phyloP scores from a whole-genome alignment of 1,140 invertebrate species.

The Hylaeus volcanicus region DNA sequence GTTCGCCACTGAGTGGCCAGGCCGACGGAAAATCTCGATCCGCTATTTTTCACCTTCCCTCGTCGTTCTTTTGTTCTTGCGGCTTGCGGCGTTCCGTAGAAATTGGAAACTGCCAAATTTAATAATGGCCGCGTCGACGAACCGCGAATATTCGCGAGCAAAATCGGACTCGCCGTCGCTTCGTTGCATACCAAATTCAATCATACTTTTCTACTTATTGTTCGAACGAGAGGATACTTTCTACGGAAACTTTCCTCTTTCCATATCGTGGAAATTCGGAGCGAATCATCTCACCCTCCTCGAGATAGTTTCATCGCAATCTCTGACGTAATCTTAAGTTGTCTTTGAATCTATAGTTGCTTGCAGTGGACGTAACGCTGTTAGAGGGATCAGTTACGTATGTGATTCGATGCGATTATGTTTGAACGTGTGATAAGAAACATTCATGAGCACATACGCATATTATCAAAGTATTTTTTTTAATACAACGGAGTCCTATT shows the following conservation, averaged over 20 bases:
- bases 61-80: neutral
- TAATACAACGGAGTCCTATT: no score
- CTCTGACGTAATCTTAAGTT: no score
- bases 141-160: neutral
- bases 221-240: neutral
- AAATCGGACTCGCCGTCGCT: neutral
- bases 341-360: no score
- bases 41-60: constrained; percentile 35
- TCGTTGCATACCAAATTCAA: neutral
- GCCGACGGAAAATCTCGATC: constrained; percentile 29
- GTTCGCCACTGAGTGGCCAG: constrained; percentile 21
- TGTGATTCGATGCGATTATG: no score
- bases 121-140: neutral
- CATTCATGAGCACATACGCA: no score
- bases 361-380: no score
- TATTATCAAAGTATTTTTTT: no score
- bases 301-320: no score
- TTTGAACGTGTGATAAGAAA: no score
- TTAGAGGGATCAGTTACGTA: no score
- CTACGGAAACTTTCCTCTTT: neutral
- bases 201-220: neutral
- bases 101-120: constrained; percentile 12
- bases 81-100: neutral
- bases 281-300: no score
- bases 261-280: neutral